These are phyloP conservation scores for Sarcophaga carnaria DNA, from an alignment of 2,888 invertebrate genomes.

Conservation along the genomic window DNA sequence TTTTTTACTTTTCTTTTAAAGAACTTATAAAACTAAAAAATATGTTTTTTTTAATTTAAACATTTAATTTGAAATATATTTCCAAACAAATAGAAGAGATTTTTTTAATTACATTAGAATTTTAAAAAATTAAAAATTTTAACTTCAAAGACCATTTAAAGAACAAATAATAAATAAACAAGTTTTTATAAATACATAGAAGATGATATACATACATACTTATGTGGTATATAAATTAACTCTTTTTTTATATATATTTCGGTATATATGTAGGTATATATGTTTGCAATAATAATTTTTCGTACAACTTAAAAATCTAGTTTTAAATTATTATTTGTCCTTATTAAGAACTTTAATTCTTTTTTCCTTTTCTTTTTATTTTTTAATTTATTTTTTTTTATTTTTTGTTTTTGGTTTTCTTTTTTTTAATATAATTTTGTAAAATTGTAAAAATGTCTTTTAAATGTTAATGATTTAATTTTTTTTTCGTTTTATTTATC, in stretches of 20 bases:
- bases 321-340: slow-evolving; percentile 58
- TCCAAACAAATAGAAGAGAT: too few species aligned
- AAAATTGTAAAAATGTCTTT: slow-evolving; percentile 57
- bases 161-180: too few species aligned
- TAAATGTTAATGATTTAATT: slow-evolving; percentile 8
- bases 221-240: too few species aligned
- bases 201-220: too few species aligned
- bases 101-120: background rate
- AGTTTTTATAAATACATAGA: too few species aligned
- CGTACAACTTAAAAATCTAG: slow-evolving; percentile 35
- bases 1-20: background rate
- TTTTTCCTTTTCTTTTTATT: too few species aligned
- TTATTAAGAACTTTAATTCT: slow-evolving; percentile 51
- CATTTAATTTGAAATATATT: too few species aligned
- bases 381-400: background rate
- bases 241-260: too few species aligned
- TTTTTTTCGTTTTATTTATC: background rate
- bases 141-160: too few species aligned
- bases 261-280: too few species aligned
- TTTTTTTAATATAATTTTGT: slow-evolving; percentile 34
- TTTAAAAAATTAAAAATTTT: background rate
- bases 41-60: background rate
- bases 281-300: background rate
- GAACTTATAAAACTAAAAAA: background rate
- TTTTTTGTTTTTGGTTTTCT: too few species aligned